Base-by-base conservation (phyloP, 2,888 invertebrate genomes). In the Parasteatoda lunata region DNA sequence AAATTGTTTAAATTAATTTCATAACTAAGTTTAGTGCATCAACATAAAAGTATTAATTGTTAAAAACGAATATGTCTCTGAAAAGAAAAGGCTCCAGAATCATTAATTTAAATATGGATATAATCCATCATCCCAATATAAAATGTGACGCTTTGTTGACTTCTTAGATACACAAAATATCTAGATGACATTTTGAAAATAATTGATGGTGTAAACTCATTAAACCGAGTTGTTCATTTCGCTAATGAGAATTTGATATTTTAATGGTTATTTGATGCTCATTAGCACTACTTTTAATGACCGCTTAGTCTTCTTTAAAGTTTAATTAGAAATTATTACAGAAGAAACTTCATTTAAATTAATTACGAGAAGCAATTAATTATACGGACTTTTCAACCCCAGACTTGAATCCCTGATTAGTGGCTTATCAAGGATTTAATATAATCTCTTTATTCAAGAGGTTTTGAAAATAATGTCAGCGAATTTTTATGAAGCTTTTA, bases 271-370 rank as follows among this genome's bases (percentile, higher is more conserved):
- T 77, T 84, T 77, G 77, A 84, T 71, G 52, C 77, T 65, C 83
- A 77, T 77, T 84, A 77, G 65, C 51, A 72, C 77, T 77, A 84
- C 77, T 64, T 77, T 84, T 84, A 84, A 84, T 84, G 83, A 77
- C 52, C 66, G 72, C 45, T 72, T n/a, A 30, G 48, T n/a, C 47
- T 69, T 73, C 69, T 49, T 13, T 82, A 48, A 66, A 47, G 51
- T 51, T 49, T 84, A 77, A 84, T 84, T 77, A 75, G 65, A 77
- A 75, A 84, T 84, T 71, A 84, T 84, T 64, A 72, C 15, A 52
- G 15, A 77, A 77, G 70, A 66, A 77, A 66, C 54, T 66, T 77
- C 64, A 77, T 84, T 84, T 65, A 77, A 77, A 84, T 72, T 84
- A 84, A 77, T 84, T 84, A 71, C 13, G 30, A 47, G 54, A 7